These are phyloP conservation scores for Antheraea assamensis DNA, from an alignment of 2,888 invertebrate genomes.

Conservation along the genomic window DNA sequence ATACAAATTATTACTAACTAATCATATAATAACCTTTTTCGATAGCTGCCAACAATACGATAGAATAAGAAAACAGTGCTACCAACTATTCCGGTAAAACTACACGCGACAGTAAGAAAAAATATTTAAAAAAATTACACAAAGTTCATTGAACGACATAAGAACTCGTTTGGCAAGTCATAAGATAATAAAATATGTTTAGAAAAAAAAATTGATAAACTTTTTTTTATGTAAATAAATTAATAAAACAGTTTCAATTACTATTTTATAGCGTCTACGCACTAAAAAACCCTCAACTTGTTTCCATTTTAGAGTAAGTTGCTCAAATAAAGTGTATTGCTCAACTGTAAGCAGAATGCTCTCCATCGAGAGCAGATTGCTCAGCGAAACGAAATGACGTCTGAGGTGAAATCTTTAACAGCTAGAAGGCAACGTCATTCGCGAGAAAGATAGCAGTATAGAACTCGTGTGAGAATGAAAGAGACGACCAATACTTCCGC, in stretches of 20 bases:
- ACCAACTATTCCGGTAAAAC: conserved; percentile 28
- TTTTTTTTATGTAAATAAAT: conserved; percentile 33
- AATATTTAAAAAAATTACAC: conserved; percentile 38
- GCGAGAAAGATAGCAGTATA: conserved; percentile 35
- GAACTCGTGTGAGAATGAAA: conserved; percentile 30
- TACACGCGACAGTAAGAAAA: conserved; percentile 33
- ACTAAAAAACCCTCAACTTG: conserved; percentile 31
- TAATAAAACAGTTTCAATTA: conserved; percentile 29
- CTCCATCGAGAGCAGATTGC: conserved; percentile 8
- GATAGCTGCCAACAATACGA: conserved; percentile 29
- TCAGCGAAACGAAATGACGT: conserved; percentile 24
- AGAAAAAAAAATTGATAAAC: conserved; percentile 38
- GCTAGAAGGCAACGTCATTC: conserved; percentile 28
- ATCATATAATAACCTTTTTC: background rate
- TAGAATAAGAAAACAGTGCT: conserved; percentile 20
- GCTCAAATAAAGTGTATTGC: conserved; percentile 10
- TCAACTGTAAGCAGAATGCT: conserved; percentile 3
- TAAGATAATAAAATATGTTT: conserved; percentile 38
- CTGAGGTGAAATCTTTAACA: conserved; percentile 24
- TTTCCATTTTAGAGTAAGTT: conserved; percentile 10
- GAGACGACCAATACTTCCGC: conserved; percentile 31
- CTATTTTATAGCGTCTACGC: conserved; percentile 41
- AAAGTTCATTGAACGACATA: conserved; percentile 44
- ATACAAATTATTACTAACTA: background rate
- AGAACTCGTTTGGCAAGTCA: conserved; percentile 63